phyloP scores from a whole-genome alignment of 2,888 invertebrate species.

The Dorcus parallelipipedus region DNA sequence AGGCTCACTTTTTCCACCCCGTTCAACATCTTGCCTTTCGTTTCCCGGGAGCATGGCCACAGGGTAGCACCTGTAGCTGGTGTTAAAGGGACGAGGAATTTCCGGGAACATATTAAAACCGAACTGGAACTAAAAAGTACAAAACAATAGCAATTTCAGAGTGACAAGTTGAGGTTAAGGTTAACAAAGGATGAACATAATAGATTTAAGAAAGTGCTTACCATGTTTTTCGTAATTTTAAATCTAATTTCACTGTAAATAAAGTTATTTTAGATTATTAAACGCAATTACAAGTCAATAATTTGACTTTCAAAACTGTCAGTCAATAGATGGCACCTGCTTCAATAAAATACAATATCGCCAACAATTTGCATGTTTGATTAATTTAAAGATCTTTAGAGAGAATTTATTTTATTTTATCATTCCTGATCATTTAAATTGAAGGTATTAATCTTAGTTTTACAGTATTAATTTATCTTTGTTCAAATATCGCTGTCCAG shows the following conservation, averaged over 20 bases:
- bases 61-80: constrained; percentile 87
- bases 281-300: too few relatives aligned
- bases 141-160: constrained; percentile 1
- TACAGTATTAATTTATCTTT: too few relatives aligned
- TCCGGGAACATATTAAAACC: constrained; percentile 88
- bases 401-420: too few relatives aligned
- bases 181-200: too few relatives aligned
- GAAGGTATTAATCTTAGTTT: too few relatives aligned
- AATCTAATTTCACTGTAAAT: neutral
- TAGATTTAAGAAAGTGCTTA: neutral
- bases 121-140: constrained; percentile 66
- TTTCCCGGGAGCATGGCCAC: constrained; percentile 94
- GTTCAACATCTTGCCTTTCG: constrained; percentile 90
- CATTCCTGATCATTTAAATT: too few relatives aligned
- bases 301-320: too few relatives aligned
- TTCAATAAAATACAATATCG: too few relatives aligned
- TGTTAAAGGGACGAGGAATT: constrained; percentile 74
- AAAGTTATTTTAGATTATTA: neutral
- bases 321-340: too few relatives aligned
- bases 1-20: constrained; percentile 90
- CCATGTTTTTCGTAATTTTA: neutral
- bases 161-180: constrained; percentile 8
- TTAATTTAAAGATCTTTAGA: too few relatives aligned
- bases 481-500: too few relatives aligned
- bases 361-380: too few relatives aligned